Conservation (phyloP, 2,888 invertebrate genomes). For the Autographa gamma region DNA sequence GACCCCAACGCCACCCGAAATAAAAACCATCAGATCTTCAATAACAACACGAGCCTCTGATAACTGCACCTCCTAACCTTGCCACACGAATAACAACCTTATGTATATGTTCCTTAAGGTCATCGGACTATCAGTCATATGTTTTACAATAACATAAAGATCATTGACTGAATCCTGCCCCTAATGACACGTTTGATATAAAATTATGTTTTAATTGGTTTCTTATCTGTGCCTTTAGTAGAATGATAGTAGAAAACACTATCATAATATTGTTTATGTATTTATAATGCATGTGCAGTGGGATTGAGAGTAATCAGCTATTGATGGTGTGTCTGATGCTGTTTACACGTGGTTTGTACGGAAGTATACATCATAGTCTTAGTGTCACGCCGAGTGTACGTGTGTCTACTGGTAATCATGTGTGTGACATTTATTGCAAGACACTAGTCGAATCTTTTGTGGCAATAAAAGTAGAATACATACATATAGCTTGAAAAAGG, state of each 20-base stretch:
- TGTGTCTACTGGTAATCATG: too few species aligned
- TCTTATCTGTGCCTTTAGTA: conserved; percentile 36
- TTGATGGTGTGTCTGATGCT: neutral
- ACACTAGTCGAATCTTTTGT: too few species aligned
- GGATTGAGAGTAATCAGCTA: neutral
- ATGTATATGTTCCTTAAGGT: neutral
- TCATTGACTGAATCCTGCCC: conserved; percentile 72
- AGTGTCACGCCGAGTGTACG: too few species aligned
- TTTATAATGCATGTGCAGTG: neutral
- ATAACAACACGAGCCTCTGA: conserved; percentile 54
- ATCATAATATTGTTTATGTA: neutral
- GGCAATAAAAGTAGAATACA: too few species aligned
- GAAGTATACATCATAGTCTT: too few species aligned
- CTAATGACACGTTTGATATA: conserved; percentile 50
- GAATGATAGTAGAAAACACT: conserved; percentile 1
- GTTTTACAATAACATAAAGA: conserved; percentile 61
- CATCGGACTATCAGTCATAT: conserved; percentile 2
- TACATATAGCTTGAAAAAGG: too few species aligned
- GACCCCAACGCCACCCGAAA: conserved; percentile 30
- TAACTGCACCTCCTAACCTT: conserved; percentile 27
- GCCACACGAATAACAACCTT: conserved; percentile 21
- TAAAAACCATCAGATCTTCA: conserved; percentile 40
- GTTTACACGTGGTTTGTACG: neutral
- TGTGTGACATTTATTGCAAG: too few species aligned
- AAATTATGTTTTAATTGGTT: conserved; percentile 50